These are phyloP conservation scores for Palloptera scutellata DNA, from an alignment of 2,888 invertebrate species.

Conservation along the genomic window DNA sequence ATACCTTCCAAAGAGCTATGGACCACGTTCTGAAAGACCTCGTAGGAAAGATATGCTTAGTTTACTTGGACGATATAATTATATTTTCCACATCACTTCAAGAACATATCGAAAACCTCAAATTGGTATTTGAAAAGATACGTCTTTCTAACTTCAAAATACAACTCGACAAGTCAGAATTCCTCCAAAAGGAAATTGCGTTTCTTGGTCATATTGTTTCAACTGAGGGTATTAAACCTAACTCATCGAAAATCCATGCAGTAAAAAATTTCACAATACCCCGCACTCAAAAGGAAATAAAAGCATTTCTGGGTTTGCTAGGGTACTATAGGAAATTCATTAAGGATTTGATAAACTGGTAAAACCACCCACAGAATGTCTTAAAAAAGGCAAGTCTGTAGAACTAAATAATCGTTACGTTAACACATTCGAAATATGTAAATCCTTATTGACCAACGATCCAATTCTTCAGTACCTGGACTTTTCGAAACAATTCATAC, in stretches of 20 bases:
- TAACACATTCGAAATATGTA: no score
- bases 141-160: constrained; percentile 21
- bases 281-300: background rate
- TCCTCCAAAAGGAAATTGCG: no score
- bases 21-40: constrained; percentile 29
- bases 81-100: constrained; percentile 27
- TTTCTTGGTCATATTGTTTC: constrained; percentile 25
- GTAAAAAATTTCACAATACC: constrained; percentile 9
- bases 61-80: constrained; percentile 31
- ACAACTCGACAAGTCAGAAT: constrained; percentile 21
- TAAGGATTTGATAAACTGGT: constrained; percentile 3
- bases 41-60: constrained; percentile 30
- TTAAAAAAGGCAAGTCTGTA: no score
- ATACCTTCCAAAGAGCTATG: constrained; percentile 13
- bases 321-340: constrained; percentile 5
- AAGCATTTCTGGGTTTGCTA: constrained; percentile 10
- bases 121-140: constrained; percentile 7
- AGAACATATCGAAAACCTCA: constrained; percentile 19
- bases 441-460: no score
- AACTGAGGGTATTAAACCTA: background rate
- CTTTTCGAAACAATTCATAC: constrained; percentile 48
- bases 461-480: constrained; percentile 39
- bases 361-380: constrained; percentile 15
- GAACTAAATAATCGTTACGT: no score
- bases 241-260: constrained; percentile 10